phyloP scores from a whole-genome alignment of 2,113 vertebrate genomes.

The Tragelaphus scriptus region DNA sequence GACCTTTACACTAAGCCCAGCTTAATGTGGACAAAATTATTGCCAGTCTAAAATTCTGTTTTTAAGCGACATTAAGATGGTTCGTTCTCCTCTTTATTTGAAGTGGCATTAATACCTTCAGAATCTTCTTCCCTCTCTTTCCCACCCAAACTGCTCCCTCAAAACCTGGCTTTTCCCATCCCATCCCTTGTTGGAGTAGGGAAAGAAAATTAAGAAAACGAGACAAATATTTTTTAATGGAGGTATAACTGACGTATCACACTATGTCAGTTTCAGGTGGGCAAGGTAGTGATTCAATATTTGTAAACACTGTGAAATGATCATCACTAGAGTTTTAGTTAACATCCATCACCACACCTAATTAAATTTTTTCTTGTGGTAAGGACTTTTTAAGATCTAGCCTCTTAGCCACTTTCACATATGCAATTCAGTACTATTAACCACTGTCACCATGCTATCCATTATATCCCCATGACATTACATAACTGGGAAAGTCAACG shows the following conservation, averaged over 20 bases:
- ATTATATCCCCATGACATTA: neutral
- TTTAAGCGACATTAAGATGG: neutral
- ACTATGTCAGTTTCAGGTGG: neutral
- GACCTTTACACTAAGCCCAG: neutral
- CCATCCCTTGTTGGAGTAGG: neutral
- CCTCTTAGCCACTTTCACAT: neutral
- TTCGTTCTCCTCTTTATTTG: neutral
- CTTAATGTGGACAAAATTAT: neutral
- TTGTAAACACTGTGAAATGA: neutral
- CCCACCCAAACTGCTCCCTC: neutral
- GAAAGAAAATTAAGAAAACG: neutral
- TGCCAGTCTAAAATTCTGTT: neutral
- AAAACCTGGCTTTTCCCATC: too few species aligned
- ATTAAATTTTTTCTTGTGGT: neutral
- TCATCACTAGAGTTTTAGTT: neutral
- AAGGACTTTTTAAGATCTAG: neutral
- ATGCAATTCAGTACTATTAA: neutral
- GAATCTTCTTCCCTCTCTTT: neutral
- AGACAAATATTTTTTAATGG: neutral
- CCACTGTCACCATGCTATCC: neutral
- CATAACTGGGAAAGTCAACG: neutral
- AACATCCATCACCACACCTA: neutral
- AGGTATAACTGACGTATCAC: neutral
- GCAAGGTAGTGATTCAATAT: neutral
- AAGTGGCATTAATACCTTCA: neutral